Evolutionary conservation across 2,797 vertebrate species (phyloP).

Genomic region (Rhinogobio ventralis): DNA sequence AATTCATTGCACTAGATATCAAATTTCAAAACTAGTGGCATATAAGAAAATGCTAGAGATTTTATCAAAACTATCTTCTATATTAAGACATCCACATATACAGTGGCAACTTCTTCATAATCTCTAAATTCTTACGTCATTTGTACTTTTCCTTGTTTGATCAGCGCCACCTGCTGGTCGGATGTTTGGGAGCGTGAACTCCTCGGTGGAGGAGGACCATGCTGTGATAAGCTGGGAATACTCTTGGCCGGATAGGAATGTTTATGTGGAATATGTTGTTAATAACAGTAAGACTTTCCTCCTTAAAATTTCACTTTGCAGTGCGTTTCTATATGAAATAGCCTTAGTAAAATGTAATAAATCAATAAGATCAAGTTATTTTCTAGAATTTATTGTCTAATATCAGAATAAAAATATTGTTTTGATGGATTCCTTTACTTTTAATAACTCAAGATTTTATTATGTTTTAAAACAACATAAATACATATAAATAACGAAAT

Average conservation of each 20-base stretch:
- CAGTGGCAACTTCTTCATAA: constrained; percentile 26
- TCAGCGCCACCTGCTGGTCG: constrained; percentile 84
- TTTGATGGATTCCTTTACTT: background rate
- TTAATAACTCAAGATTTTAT: background rate
- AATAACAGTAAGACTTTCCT: constrained; percentile 91
- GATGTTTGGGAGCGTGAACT: constrained; percentile 87
- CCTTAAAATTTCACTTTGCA: constrained; percentile 31
- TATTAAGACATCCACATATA: background rate
- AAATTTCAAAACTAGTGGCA: background rate
- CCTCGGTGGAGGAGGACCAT: constrained; percentile 85
- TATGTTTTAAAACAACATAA: background rate
- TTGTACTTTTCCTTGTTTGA: constrained; percentile 74
- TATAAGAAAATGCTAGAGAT: background rate
- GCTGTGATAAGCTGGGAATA: constrained; percentile 94
- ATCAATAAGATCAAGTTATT: background rate
- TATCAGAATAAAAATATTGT: background rate
- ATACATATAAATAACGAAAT: background rate
- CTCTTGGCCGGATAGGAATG: constrained; percentile 89
- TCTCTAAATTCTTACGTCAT: constrained; percentile 32
- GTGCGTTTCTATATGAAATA: background rate
- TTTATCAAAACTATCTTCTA: background rate
- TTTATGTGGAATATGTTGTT: constrained; percentile 96
- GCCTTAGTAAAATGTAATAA: background rate
- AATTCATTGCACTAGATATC: background rate
- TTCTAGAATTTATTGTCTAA: background rate